Percentiles rank a stretch among this genome's conserved stretches.
phyloP scores from a whole-genome alignment of 2,113 vertebrate genomes.

The Pomatostomus ruficeps region DNA sequence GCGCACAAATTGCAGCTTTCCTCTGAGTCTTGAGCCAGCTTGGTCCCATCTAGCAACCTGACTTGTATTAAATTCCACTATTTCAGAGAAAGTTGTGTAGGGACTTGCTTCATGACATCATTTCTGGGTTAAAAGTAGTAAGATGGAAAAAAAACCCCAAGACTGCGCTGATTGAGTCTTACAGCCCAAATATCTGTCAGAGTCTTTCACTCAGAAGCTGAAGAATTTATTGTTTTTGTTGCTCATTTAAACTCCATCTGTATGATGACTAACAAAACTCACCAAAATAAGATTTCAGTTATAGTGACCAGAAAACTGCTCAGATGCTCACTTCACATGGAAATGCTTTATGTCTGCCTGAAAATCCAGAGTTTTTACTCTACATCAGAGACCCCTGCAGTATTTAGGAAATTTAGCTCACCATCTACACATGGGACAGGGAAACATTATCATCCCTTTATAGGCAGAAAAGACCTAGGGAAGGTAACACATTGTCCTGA shows the following conservation, averaged over 20 bases:
- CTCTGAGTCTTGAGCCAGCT: neutral
- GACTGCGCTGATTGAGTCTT: neutral
- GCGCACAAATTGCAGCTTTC: neutral
- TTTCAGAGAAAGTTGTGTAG: neutral
- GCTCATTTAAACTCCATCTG: neutral
- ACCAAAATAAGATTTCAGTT: neutral
- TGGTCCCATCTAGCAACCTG: neutral
- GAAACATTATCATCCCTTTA: neutral
- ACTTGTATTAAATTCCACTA: neutral
- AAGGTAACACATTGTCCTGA: neutral
- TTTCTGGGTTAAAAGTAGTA: neutral
- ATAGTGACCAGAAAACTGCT: neutral
- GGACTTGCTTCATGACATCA: neutral
- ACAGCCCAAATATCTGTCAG: neutral
- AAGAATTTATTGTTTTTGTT: neutral
- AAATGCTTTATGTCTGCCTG: neutral
- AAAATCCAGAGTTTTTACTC: neutral
- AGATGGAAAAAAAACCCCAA: neutral
- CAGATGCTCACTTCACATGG: neutral
- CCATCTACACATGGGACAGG: neutral
- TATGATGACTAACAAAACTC: neutral
- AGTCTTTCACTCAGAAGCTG: neutral
- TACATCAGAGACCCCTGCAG: neutral
- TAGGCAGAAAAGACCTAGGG: neutral
- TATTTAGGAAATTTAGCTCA: neutral